Base-by-base conservation (phyloP, 2,113 vertebrate species). In the Psilopogon haemacephalus region DNA sequence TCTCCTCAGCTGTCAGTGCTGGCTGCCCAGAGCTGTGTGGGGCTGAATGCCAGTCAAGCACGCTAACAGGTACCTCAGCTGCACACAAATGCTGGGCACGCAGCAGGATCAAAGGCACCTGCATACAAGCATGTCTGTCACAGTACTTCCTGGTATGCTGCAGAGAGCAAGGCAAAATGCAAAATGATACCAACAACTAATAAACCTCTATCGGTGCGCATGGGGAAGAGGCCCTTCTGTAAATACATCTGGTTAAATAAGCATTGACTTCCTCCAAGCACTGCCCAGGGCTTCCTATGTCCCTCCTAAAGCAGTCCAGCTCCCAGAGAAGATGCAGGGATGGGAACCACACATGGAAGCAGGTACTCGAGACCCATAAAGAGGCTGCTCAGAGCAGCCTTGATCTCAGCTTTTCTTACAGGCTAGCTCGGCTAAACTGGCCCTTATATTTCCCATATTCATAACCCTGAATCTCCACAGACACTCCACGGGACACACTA, bases 191-290 rank as follows among this genome's bases (percentile, higher is more conserved):
- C 38, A 55, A 15, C 32, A 59, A 37, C 28, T 44, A 30, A 50
- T 10, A 20, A 59, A 70, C 23, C 28, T 68, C 64, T 70, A 37
- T 30, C 0, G 1, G 69, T 0, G 0, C 1, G 1, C 23, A 11
- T 26, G 0, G 8, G 58, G 38, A 24, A 82, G 32, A 58, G 4
- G 3, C 18, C 56, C 40, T 33, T 35, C 65, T 84, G 28, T 18
- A 73, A 73, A 64, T 33, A 73, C 12, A 65, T 15, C 9, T 50
- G 27, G 21, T 77, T 24, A 26, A 23, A 15, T 18, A 4, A 50
- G 48, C 48, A 50, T 50, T 12, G 44, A 65, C 19, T 70, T 76
- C 60, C 33, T 60, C 15, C 1, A 8, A 80, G 52, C 3, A 3
- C 9, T 0, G 0, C 56, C 30, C 38, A 79, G 33, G 24, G 12